Percentiles rank a stretch among this genome's conserved stretches.
Evolutionary conservation across 2,797 vertebrate genomes (phyloP).

Genomic region (Salarias fasciatus): DNA sequence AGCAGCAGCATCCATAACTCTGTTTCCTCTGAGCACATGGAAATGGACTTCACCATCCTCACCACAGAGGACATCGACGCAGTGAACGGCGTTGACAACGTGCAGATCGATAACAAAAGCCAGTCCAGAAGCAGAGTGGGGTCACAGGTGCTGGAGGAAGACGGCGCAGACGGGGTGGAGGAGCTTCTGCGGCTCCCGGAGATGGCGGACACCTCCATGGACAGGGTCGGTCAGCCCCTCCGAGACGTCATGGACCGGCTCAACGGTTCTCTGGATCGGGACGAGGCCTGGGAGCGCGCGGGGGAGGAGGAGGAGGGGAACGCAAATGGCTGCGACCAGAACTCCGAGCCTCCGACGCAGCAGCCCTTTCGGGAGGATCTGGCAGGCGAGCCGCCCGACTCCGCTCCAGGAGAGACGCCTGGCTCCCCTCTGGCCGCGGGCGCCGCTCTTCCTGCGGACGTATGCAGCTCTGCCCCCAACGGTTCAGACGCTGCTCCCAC

Average conservation of each 20-base stretch:
- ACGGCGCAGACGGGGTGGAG: slow-evolving; percentile 66
- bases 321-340: not conserved
- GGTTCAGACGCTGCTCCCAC: slow-evolving; percentile 91
- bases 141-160: slow-evolving; percentile 54
- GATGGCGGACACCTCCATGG: slow-evolving; percentile 95
- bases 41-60: slow-evolving; percentile 52
- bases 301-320: slow-evolving; percentile 40
- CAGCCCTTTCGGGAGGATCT: slow-evolving; percentile 93
- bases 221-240: slow-evolving; percentile 88
- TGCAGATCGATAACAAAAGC: slow-evolving; percentile 36
- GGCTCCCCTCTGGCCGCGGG: slow-evolving; percentile 60
- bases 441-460: slow-evolving; percentile 86
- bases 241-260: slow-evolving; percentile 90
- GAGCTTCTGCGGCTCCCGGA: slow-evolving; percentile 86
- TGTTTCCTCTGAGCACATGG: slow-evolving; percentile 69
- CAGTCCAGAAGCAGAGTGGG: slow-evolving; percentile 56
- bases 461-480: slow-evolving; percentile 92
- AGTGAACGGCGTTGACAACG: slow-evolving; percentile 42
- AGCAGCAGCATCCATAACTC: slow-evolving; percentile 67
- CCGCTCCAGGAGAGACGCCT: slow-evolving; percentile 62
- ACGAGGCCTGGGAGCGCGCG: slow-evolving; percentile 67
- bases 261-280: slow-evolving; percentile 83
- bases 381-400: slow-evolving; percentile 86
- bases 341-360: slow-evolving; percentile 76
- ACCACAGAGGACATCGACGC: slow-evolving; percentile 46